Evolutionary conservation across 37 sponge, comb jelly and placozoan species (phyloP).

Genomic region (Dysidea cf. avara): DNA sequence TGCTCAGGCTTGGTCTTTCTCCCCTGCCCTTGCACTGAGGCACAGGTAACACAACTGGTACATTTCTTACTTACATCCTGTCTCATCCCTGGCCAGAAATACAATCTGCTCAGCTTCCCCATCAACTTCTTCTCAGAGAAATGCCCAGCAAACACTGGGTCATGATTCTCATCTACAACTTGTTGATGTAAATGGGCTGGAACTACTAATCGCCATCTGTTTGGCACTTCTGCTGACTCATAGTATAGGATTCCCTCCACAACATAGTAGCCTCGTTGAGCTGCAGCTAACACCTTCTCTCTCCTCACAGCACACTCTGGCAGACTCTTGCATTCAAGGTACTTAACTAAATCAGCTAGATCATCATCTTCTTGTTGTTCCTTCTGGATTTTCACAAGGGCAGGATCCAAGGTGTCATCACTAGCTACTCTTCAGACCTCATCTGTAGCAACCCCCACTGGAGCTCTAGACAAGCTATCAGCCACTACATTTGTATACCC

Average conservation of each 20-base stretch:
- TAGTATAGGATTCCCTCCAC: slow-evolving; percentile 13
- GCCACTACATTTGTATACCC: slow-evolving; percentile 38
- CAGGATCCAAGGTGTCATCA: no score
- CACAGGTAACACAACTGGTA: slow-evolving; percentile 39
- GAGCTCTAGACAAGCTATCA: slow-evolving; percentile 34
- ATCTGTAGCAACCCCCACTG: no score
- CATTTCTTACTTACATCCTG: slow-evolving; percentile 21
- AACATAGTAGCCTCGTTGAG: slow-evolving; percentile 15
- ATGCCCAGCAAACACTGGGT: slow-evolving; percentile 17
- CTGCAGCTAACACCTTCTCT: slow-evolving; percentile 11
- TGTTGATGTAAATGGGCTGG: background rate
- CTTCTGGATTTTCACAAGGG: slow-evolving; percentile 8
- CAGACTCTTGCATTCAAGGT: background rate
- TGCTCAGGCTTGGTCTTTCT: slow-evolving; percentile 8
- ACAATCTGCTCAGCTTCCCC: slow-evolving; percentile 7
- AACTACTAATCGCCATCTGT: slow-evolving; percentile 10
- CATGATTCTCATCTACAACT: slow-evolving; percentile 17
- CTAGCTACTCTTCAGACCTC: no score
- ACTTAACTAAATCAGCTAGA: background rate
- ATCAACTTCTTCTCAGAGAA: slow-evolving; percentile 10
- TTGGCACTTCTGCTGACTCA: background rate
- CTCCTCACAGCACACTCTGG: no score
- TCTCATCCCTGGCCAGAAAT: slow-evolving; percentile 55
- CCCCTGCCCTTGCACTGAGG: slow-evolving; percentile 12
- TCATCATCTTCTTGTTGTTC: slow-evolving; percentile 12